phyloP scores from a whole-genome alignment of 2,113 vertebrate genomes.

The Echinops telfairi region DNA sequence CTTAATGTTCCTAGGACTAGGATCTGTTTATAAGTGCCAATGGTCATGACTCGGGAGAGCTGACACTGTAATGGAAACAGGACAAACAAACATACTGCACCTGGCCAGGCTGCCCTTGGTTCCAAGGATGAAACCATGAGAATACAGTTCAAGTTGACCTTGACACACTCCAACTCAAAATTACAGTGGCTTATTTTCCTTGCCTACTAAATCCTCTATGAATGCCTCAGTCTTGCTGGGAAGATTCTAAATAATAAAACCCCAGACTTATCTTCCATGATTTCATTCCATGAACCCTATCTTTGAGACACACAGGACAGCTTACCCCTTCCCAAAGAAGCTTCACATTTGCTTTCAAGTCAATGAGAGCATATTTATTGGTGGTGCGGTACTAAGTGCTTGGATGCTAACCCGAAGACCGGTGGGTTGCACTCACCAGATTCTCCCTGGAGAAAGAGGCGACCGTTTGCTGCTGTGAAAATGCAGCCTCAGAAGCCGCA shows the following conservation, averaged over 20 bases:
- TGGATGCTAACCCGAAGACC: background rate
- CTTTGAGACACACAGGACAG: background rate
- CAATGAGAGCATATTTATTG: background rate
- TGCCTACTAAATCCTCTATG: background rate
- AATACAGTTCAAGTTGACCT: background rate
- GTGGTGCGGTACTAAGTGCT: background rate
- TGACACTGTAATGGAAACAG: background rate
- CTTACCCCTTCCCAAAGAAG: background rate
- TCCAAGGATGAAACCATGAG: background rate
- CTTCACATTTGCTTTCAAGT: background rate
- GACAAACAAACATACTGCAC: background rate
- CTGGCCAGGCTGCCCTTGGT: background rate
- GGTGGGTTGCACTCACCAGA: background rate
- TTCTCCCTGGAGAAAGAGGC: background rate
- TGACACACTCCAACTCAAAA: background rate
- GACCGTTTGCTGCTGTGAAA: background rate
- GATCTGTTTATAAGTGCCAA: background rate
- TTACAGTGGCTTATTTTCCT: background rate
- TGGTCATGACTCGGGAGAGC: background rate
- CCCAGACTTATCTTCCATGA: background rate
- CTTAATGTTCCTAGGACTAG: background rate
- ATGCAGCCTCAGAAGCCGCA: background rate
- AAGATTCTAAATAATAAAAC: slow-evolving; percentile 20
- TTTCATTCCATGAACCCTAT: background rate
- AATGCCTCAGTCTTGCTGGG: background rate